Evolutionary conservation across 1,140 invertebrate genomes (phyloP).

Genomic region (Drosophila cardini): DNA sequence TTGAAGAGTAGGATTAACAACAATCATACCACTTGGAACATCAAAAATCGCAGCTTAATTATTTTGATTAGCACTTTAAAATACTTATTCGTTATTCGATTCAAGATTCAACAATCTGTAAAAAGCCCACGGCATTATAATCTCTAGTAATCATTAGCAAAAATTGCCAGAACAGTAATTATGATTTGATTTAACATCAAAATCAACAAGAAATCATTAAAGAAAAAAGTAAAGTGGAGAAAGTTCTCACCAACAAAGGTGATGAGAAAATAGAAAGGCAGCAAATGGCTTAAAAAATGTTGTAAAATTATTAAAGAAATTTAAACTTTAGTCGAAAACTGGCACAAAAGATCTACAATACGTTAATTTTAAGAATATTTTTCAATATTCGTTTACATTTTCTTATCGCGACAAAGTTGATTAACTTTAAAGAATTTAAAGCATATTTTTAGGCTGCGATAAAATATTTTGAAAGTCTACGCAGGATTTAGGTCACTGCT

Average conservation of each 20-base stretch:
- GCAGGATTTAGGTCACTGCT: too few species aligned
- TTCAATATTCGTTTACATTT: neutral
- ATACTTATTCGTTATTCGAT: neutral
- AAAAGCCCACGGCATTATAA: neutral
- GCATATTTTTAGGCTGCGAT: constrained; percentile 22
- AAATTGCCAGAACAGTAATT: constrained; percentile 17
- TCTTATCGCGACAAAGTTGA: neutral
- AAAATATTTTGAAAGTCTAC: neutral
- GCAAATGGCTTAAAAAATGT: neutral
- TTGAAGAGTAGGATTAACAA: constrained; percentile 15
- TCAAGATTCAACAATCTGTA: neutral
- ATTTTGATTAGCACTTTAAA: neutral
- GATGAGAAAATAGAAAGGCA: constrained; percentile 10
- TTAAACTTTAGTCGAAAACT: neutral
- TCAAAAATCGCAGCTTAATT: neutral
- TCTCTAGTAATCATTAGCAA: constrained; percentile 8
- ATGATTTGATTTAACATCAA: constrained; percentile 14
- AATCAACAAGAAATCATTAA: constrained; percentile 30
- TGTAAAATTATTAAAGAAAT: neutral
- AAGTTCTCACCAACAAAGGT: neutral
- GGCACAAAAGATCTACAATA: neutral
- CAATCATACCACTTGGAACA: neutral
- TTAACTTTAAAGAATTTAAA: neutral
- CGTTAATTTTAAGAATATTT: neutral
- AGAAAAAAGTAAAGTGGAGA: neutral